Evolutionary conservation across 1,140 invertebrate species (phyloP).

Genomic region (Scaptomyza montana): DNA sequence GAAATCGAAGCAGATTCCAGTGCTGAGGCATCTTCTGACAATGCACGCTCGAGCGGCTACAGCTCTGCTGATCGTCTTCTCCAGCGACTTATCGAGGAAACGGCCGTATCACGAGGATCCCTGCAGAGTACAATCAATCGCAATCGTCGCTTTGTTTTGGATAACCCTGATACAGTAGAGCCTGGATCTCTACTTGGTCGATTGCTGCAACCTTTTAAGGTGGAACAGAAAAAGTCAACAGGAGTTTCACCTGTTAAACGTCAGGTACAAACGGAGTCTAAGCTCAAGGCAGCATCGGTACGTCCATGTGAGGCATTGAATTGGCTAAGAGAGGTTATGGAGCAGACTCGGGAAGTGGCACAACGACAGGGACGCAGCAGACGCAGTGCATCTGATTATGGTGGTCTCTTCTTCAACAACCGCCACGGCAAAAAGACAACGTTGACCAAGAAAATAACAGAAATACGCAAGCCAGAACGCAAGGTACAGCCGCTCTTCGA

Average conservation of each 20-base stretch:
- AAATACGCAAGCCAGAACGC: constrained; percentile 73
- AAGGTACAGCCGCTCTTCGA: constrained; percentile 66
- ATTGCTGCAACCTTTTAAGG: constrained; percentile 50
- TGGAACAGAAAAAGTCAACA: neutral
- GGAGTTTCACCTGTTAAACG: constrained; percentile 37
- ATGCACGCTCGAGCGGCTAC: constrained; percentile 35
- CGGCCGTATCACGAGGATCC: constrained; percentile 54
- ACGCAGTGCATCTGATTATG: constrained; percentile 50
- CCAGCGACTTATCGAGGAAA: constrained; percentile 75
- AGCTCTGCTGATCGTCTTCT: constrained; percentile 73
- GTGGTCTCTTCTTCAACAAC: constrained; percentile 68
- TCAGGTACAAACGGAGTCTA: constrained; percentile 1
- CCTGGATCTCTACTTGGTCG: constrained; percentile 35
- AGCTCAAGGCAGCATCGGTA: constrained; percentile 16
- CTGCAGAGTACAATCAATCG: constrained; percentile 55
- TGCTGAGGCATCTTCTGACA: constrained; percentile 39
- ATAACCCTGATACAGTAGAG: constrained; percentile 41
- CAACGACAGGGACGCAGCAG: constrained; percentile 32
- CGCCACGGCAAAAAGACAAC: constrained; percentile 59
- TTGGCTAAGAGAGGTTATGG: constrained; percentile 59
- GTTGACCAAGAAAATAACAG: constrained; percentile 75
- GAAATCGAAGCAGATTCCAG: constrained; percentile 59
- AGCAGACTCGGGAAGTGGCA: constrained; percentile 51
- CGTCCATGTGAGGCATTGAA: constrained; percentile 49
- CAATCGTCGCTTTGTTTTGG: constrained; percentile 62